These are phyloP conservation scores for Acestrorhynchus altus DNA, from an alignment of 2,797 vertebrate genomes.

Conservation along the genomic window DNA sequence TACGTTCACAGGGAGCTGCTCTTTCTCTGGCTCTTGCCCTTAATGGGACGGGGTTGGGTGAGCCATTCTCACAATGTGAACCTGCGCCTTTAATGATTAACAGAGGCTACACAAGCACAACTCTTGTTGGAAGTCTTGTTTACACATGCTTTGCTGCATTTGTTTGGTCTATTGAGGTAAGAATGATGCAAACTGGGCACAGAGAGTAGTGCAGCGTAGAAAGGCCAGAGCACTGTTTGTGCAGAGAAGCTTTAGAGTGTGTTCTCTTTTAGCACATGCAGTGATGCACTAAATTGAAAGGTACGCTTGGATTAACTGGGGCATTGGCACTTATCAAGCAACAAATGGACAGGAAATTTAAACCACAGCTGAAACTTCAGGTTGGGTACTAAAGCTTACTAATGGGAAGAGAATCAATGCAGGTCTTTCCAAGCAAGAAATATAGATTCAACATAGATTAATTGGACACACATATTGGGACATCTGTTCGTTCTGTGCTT, in stretches of 20 bases:
- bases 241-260: constrained; percentile 3
- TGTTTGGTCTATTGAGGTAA: constrained; percentile 14
- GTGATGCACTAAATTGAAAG: constrained; percentile 46
- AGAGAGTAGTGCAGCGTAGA: not conserved
- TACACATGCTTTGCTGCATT: constrained; percentile 25
- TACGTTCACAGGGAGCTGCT: constrained; percentile 74
- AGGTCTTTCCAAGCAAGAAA: not conserved
- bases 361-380: constrained; percentile 23
- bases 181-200: constrained; percentile 6
- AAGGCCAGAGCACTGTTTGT: not conserved
- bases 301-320: constrained; percentile 38
- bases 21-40: constrained; percentile 80
- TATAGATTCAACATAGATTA: too few relatives aligned
- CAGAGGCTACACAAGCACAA: constrained; percentile 44
- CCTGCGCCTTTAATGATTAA: constrained; percentile 57
- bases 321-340: constrained; percentile 24
- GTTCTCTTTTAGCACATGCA: constrained; percentile 9
- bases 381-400: constrained; percentile 7
- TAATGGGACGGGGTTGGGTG: constrained; percentile 71
- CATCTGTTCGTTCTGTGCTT: too few relatives aligned
- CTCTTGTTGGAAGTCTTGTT: constrained; percentile 30
- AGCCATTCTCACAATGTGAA: constrained; percentile 47
- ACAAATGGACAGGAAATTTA: constrained; percentile 42
- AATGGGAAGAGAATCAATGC: not conserved
- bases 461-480: too few relatives aligned